phyloP scores from a whole-genome alignment of 2,888 invertebrate genomes.

The Clepsis dumicolana region DNA sequence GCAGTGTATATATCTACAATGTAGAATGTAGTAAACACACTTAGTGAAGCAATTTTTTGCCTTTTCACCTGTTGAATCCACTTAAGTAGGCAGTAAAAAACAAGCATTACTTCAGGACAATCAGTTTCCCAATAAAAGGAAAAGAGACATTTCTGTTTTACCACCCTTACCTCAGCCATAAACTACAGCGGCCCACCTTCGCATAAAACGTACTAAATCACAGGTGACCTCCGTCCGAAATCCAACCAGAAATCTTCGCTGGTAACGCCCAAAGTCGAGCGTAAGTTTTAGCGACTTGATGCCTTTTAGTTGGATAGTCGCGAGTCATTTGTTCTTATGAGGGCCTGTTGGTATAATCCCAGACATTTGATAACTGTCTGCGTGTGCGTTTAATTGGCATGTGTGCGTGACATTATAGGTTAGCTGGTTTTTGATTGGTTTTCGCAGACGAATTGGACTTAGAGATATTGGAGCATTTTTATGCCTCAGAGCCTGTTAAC shows the following conservation, averaged over 20 bases:
- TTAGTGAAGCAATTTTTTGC: conserved; percentile 1
- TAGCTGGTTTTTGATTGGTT: conserved; percentile 31
- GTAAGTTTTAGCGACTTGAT: background rate
- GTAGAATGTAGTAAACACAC: background rate
- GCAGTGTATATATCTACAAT: too few relatives aligned
- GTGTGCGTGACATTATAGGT: conserved; percentile 21
- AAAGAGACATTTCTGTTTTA: conserved; percentile 37
- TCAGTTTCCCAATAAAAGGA: conserved; percentile 39
- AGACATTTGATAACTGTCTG: conserved; percentile 32
- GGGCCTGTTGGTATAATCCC: conserved; percentile 34
- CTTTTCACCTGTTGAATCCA: conserved; percentile 38
- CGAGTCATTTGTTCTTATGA: conserved; percentile 29
- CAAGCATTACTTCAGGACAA: conserved; percentile 35
- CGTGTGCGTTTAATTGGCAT: conserved; percentile 10
- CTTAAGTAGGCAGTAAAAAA: conserved; percentile 29
- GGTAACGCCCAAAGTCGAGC: background rate
- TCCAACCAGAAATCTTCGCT: background rate
- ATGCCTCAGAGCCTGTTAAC: too few relatives aligned
- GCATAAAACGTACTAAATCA: background rate
- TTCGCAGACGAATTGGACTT: conserved; percentile 24
- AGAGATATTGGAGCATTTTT: conserved; percentile 26
- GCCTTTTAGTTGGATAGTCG: background rate
- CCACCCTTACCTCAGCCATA: conserved; percentile 27
- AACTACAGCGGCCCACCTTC: conserved; percentile 3
- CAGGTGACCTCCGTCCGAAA: background rate